phyloP scores from a whole-genome alignment of 2,113 vertebrate species.

The Anolis sagrei region DNA sequence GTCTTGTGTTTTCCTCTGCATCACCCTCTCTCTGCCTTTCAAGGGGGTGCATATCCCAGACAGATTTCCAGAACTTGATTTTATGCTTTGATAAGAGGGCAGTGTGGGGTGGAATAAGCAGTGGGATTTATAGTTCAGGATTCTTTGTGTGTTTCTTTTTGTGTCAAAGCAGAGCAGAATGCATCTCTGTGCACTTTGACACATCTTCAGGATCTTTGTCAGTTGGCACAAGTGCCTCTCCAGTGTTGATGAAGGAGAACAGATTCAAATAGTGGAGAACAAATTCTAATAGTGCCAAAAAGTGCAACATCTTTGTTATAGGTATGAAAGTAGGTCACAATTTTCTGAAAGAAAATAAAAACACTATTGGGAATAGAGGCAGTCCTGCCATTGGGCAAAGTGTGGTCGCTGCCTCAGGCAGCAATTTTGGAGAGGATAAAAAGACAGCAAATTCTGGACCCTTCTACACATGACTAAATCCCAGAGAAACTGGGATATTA shows the following conservation, averaged over 20 bases:
- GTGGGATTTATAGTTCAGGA: neutral
- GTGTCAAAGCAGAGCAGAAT: neutral
- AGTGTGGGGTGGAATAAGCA: neutral
- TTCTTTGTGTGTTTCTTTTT: neutral
- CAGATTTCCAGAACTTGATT: neutral
- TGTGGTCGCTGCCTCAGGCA: too few relatives aligned
- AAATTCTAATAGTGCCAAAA: neutral
- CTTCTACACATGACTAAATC: too few relatives aligned
- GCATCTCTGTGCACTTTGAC: neutral
- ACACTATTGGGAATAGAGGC: too few relatives aligned
- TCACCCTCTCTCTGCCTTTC: neutral
- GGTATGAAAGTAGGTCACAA: too few relatives aligned
- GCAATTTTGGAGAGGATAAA: too few relatives aligned
- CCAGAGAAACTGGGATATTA: too few relatives aligned
- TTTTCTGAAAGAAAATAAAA: neutral
- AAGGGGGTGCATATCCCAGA: neutral
- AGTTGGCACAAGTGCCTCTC: neutral
- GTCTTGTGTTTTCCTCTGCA: constrained; percentile 20
- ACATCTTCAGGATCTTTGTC: neutral
- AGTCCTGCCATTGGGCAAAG: too few relatives aligned
- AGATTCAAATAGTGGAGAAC: too few relatives aligned
- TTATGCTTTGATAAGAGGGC: neutral
- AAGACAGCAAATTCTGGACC: too few relatives aligned
- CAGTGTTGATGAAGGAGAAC: neutral
- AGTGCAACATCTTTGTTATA: neutral